Base-by-base conservation (phyloP, 2,888 invertebrate species). In the Lasioglossum pauxillum region DNA sequence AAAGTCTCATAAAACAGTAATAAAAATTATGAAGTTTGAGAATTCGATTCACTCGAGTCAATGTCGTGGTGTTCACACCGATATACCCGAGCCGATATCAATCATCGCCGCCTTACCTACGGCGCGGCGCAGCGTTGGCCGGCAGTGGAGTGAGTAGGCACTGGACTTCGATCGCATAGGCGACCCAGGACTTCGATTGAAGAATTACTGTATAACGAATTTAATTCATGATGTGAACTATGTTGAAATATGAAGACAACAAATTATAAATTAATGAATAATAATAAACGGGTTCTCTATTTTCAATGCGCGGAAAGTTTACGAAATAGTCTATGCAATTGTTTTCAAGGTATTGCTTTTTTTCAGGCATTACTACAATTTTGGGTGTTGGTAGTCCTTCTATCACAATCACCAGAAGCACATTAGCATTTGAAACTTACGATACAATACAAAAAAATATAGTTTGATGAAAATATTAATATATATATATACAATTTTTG, bases 351-450 rank as follows among this genome's bases (percentile, higher is more conserved):
- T 7, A 38, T 38, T 38, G 38, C 38, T 38, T 41, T 75, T 84
- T 92, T 92, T 23, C 89, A 95, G 95, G 94, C 93, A 77, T 87
- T 95, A 76, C 93, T 95, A 49, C 95, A 95, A 85, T 94, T 95
- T 79, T 95, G 95, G 95, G 95, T 95, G 69, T 84, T 95, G 7
- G 86, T 95, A 69, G 94, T 95, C 1, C 92, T 95, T 5, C 86
- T 95, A 35, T 95, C 94, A 7, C 94, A 95, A 78, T 95, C 95
- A 41, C 95, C 95, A 60, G 95, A 95, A 53, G 94, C 92, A 31
- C 95, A 93, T 82, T 95, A 90, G 92, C 78, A 77, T 46, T 73
- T 35, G 1, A 49, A 64, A 73, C 31, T 57, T 77, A 67, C 60
- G 27, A 53, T 75, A 87, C n/a, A 35, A 53, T 78, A 87, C 41